Conservation (phyloP, 2,888 invertebrate genomes). For the Bruchidius siliquastri region DNA sequence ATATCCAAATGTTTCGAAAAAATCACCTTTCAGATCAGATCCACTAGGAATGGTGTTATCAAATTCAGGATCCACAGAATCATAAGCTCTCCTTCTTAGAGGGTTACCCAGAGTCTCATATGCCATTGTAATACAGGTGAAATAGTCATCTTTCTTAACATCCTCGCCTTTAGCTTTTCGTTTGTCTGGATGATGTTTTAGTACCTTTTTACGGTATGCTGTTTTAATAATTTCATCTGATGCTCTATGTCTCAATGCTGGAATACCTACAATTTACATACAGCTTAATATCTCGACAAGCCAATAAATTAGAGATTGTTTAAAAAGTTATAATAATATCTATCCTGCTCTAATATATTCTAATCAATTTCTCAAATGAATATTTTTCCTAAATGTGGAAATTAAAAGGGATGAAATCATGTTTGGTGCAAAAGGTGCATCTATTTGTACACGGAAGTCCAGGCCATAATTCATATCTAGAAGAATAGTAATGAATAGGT, state of each 20-base stretch:
- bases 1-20: conserved; percentile 63
- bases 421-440: no score
- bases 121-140: conserved; percentile 97
- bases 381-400: no score
- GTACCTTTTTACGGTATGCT: conserved; percentile 85
- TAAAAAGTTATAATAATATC: no score
- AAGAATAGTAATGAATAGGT: no score
- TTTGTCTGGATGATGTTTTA: conserved; percentile 98
- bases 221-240: conserved; percentile 90
- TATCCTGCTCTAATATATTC: no score
- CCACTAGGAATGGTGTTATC: conserved; percentile 81
- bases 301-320: no score
- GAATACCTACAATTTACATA: conserved; percentile 82
- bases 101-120: conserved; percentile 86
- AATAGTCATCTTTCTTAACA: conserved; percentile 87
- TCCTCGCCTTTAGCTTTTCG: conserved; percentile 87
- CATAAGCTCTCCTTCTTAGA: conserved; percentile 81
- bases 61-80: conserved; percentile 94
- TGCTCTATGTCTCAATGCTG: conserved; percentile 75
- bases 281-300: no score
- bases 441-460: no score
- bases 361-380: no score
- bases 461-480: no score
- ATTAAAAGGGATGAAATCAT: no score
- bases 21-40: conserved; percentile 73